These are phyloP conservation scores for Rhopalosiphum maidis DNA, from an alignment of 1,140 invertebrate genomes.

Conservation along the genomic window DNA sequence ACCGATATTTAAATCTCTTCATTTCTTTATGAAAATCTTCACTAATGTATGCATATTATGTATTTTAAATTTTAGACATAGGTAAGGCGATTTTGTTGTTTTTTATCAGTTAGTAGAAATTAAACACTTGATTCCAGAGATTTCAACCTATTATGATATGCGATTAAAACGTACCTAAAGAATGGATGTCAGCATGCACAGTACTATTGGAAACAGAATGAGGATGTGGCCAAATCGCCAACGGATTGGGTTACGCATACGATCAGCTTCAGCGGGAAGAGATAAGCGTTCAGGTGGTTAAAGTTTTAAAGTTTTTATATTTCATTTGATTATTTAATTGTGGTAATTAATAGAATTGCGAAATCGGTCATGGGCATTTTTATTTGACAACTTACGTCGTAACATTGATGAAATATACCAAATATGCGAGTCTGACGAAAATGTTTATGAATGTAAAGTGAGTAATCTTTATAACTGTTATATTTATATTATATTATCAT, in stretches of 20 bases:
- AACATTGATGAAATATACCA: slow-evolving; percentile 79
- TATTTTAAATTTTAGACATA: neutral
- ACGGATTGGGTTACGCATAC: slow-evolving; percentile 67
- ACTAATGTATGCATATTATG: neutral
- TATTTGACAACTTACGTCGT: slow-evolving; percentile 92
- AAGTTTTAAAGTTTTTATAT: slow-evolving; percentile 41
- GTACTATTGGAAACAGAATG: slow-evolving; percentile 38
- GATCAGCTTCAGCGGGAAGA: slow-evolving; percentile 83
- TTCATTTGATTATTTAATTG: slow-evolving; percentile 37
- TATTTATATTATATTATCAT: neutral
- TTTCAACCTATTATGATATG: neutral
- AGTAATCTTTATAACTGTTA: slow-evolving; percentile 23
- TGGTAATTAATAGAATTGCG: slow-evolving; percentile 71
- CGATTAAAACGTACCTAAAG: neutral
- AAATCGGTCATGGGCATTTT: slow-evolving; percentile 91
- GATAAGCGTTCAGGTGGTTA: slow-evolving; percentile 79
- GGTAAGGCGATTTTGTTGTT: neutral
- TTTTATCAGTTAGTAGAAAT: neutral
- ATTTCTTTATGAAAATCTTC: neutral
- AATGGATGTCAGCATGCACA: slow-evolving; percentile 46
- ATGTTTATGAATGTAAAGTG: slow-evolving; percentile 71
- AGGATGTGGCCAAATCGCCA: slow-evolving; percentile 55
- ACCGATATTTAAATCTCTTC: neutral
- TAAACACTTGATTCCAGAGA: neutral
- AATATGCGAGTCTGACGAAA: slow-evolving; percentile 72